phyloP scores from a whole-genome alignment of 1,140 invertebrate genomes.

The Bombus sylvicola region DNA sequence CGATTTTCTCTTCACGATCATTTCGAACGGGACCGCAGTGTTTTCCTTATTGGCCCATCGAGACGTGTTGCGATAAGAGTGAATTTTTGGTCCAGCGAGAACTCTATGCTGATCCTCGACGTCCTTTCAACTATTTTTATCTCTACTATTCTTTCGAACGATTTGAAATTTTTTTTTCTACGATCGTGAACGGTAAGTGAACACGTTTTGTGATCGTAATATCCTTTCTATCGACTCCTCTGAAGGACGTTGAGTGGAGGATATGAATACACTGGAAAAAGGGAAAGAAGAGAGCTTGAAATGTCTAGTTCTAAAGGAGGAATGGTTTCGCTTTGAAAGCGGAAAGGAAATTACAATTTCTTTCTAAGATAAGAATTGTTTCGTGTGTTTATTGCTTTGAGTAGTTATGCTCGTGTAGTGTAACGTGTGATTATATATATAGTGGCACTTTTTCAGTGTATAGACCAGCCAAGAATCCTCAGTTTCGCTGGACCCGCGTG shows the following conservation, averaged over 20 bases:
- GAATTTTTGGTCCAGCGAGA: background rate
- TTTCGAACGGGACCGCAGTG: conserved; percentile 27
- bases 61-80: background rate
- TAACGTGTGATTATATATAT: background rate
- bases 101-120: background rate
- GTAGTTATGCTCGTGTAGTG: background rate
- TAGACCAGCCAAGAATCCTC: conserved; percentile 16
- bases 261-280: conserved; percentile 56
- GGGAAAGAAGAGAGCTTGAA: background rate
- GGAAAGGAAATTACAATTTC: background rate
- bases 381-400: background rate
- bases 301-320: background rate
- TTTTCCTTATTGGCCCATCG: background rate
- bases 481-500: conserved; percentile 5
- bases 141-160: background rate
- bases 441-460: conserved; percentile 50
- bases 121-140: background rate
- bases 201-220: background rate
- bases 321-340: background rate
- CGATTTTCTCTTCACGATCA: background rate
- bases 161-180: conserved; percentile 1
- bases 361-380: background rate
- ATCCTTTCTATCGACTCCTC: conserved; percentile 19
- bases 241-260: background rate
- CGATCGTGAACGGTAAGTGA: conserved; percentile 21